Conservation (phyloP, 2,888 invertebrate species). For the Glaucopsyche alexis region DNA sequence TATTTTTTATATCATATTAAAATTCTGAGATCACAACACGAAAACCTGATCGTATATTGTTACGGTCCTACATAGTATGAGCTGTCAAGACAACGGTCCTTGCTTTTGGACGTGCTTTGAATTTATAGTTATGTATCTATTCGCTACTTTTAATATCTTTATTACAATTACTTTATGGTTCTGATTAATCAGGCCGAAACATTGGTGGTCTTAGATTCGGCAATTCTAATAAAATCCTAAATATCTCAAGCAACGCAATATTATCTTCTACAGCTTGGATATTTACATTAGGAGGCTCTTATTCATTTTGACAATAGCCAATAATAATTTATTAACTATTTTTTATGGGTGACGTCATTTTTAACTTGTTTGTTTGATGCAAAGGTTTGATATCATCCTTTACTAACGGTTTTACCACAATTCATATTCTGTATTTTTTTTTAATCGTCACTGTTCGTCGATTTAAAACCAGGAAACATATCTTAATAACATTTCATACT, state of each 20-base stretch:
- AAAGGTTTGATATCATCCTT: background rate
- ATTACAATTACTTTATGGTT: conserved; percentile 2
- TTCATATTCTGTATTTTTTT: background rate
- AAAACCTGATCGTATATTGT: conserved; percentile 56
- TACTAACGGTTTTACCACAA: background rate
- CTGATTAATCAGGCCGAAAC: background rate
- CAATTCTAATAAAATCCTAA: background rate
- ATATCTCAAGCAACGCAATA: background rate
- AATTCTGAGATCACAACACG: conserved; percentile 43
- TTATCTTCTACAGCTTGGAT: conserved; percentile 24
- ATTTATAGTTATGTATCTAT: conserved; percentile 41
- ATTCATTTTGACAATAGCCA: background rate
- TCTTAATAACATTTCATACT: background rate
- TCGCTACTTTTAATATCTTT: conserved; percentile 25
- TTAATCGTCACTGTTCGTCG: background rate
- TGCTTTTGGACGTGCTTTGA: conserved; percentile 68
- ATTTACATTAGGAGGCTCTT: background rate
- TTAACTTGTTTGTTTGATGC: background rate
- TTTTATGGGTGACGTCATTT: background rate
- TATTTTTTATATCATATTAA: conserved; percentile 19
- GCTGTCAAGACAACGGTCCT: conserved; percentile 61
- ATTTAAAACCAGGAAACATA: background rate
- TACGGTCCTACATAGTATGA: conserved; percentile 56
- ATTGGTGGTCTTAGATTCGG: background rate
- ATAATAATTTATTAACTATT: background rate